phyloP scores from a whole-genome alignment of 2,888 invertebrate genomes.

The Volucella inanis region DNA sequence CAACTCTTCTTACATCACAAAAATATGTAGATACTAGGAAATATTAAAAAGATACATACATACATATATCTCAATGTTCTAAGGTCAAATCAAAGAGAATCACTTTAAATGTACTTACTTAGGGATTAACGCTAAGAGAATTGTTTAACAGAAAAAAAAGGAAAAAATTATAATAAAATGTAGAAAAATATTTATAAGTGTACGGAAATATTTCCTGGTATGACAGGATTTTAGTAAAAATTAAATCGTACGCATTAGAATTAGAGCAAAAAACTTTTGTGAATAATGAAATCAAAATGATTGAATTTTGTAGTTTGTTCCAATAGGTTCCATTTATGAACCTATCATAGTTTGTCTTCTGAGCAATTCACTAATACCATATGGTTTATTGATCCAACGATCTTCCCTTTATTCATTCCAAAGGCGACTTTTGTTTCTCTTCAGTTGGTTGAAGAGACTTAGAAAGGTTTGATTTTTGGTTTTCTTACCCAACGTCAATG shows the following conservation, averaged over 20 bases:
- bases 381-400: conserved; percentile 32
- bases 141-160: conserved; percentile 1
- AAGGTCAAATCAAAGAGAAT: conserved; percentile 39
- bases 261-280: conserved; percentile 13
- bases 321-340: conserved; percentile 38
- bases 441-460: not conserved
- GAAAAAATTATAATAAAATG: not conserved
- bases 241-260: conserved; percentile 22
- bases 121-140: conserved; percentile 8
- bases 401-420: conserved; percentile 67
- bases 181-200: too few relatives aligned
- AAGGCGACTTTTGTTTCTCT: conserved; percentile 16
- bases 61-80: conserved; percentile 27
- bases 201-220: not conserved
- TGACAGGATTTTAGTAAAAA: conserved; percentile 37
- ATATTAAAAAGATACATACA: too few relatives aligned
- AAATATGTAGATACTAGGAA: conserved; percentile 30
- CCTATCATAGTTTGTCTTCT: conserved; percentile 61
- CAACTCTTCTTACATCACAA: conserved; percentile 57
- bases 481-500: too few relatives aligned
- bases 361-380: conserved; percentile 29
- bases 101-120: conserved; percentile 51
- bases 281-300: conserved; percentile 12
- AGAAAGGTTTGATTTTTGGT: too few relatives aligned
- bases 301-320: conserved; percentile 29